Base-by-base conservation (phyloP, 1,140 invertebrate species). In the Drosophila gunungcola region DNA sequence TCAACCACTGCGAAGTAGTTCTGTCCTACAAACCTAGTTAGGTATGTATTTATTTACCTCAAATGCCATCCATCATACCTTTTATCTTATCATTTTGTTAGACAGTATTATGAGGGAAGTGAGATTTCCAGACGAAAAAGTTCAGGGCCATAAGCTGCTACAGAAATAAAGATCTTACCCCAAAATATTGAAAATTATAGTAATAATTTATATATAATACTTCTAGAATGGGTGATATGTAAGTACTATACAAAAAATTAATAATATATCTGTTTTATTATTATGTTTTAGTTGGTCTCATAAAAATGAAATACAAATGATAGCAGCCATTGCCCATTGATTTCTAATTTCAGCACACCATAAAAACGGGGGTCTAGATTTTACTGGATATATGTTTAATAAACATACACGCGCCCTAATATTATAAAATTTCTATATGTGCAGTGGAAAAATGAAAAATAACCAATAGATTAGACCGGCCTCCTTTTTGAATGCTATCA, bases 401-500 rank as follows among this genome's bases (percentile, higher is more conserved):
- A 27, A 63, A 63, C 56, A 41, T 32, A 25, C 3, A n/a, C 16
- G 16, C 16, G 16, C 16, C 12, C 13, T 36, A 13, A 36, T 11
- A 36, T 34, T 21, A 36, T 16, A 16, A 10, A 34, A 32, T 34
- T 1, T 3, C 6, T 49, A 10, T 13, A 49, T 49, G n/a, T 34
- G 46, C 6, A 4, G 9, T 5, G 29, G 48, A 53, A 53, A 39
- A 16, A 38, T 16, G 16, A 7, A 7, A 41, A 57, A 57, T 32
- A 25, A 57, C 55, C 29, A 21, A 13, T 13, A 32, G 16, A 34
- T 39, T 34, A 52, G 38, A 68, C 64, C n/a, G n/a, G 64, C 64
- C 64, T 65, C 21, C 32, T 68, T 65, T 68, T 43, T n/a, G 39
- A 29, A 36, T 41, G 21, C 63, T 41, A 65, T 52, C 60, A 10